Percentiles rank a stretch among this genome's conserved stretches.
Evolutionary conservation across 2,797 vertebrate species (phyloP).

Genomic region (Bradypus variegatus): DNA sequence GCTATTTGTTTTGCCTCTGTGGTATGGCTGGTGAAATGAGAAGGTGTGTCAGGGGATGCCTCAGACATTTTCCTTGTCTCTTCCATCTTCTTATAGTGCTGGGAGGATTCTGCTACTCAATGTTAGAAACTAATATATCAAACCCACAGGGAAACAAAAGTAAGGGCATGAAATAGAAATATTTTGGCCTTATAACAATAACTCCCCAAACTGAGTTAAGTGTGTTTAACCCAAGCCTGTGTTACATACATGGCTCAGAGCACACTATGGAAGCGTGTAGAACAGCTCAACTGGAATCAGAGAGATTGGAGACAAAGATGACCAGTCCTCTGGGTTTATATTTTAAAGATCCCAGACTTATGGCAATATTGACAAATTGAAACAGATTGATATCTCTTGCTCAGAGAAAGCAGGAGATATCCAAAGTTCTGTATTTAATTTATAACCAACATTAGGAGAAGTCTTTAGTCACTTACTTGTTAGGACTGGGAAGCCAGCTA

Average conservation of each 20-base stretch:
- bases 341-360: neutral
- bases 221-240: slow-evolving; percentile 57
- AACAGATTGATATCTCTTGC: accelerated
- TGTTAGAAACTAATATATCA: slow-evolving; percentile 60
- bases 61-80: slow-evolving; percentile 45
- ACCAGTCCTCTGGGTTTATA: slow-evolving; percentile 7
- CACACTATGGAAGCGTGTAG: slow-evolving; percentile 36
- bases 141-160: slow-evolving; percentile 60
- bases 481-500: neutral
- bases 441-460: neutral
- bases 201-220: slow-evolving; percentile 55
- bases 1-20: slow-evolving; percentile 25
- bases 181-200: slow-evolving; percentile 69
- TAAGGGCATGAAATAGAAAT: slow-evolving; percentile 68
- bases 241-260: slow-evolving; percentile 51
- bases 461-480: neutral
- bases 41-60: slow-evolving; percentile 36
- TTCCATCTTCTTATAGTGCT: slow-evolving; percentile 35
- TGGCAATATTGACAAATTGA: neutral
- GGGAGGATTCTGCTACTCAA: slow-evolving; percentile 58
- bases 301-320: neutral
- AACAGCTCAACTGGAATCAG: slow-evolving; percentile 31
- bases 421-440: neutral
- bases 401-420: neutral
- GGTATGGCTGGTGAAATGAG: slow-evolving; percentile 37